These are phyloP conservation scores for Palythoa grandis DNA, from an alignment of 92 coral and sea anemone species.

Conservation along the genomic window DNA sequence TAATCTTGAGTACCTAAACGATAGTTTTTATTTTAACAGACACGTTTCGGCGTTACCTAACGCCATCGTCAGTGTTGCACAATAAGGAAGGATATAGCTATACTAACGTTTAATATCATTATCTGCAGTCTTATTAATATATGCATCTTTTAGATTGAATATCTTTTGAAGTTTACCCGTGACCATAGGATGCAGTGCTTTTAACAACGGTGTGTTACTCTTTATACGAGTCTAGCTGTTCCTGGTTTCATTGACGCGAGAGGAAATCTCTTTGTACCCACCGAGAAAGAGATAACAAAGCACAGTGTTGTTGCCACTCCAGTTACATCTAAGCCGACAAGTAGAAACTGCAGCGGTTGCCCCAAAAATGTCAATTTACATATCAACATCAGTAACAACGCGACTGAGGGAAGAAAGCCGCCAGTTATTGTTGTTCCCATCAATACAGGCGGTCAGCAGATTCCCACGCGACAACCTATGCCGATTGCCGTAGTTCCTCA, in stretches of 20 bases:
- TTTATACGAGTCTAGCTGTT: slow-evolving; percentile 5
- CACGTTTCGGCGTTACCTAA: no score
- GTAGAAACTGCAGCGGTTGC: slow-evolving; percentile 29
- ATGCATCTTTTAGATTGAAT: no score
- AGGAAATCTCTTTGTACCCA: background rate
- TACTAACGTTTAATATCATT: no score
- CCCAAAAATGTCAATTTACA: slow-evolving; percentile 9
- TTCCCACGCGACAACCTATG: background rate
- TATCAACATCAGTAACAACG: slow-evolving; percentile 17
- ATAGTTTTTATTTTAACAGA: no score
- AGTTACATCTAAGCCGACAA: slow-evolving; percentile 1
- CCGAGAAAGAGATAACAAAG: background rate
- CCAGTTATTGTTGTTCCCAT: background rate
- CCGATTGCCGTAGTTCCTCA: background rate
- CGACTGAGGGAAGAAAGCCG: background rate
- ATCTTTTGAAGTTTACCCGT: no score
- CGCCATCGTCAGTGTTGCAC: no score
- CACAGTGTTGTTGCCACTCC: slow-evolving; percentile 13
- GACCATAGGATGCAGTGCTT: no score
- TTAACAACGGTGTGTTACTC: background rate
- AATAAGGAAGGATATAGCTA: no score
- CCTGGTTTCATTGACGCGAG: background rate
- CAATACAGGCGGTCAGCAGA: background rate
- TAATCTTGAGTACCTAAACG: no score
- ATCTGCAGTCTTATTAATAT: no score